phyloP scores from a whole-genome alignment of 2,797 vertebrate genomes.

The Myotis daubentonii region DNA sequence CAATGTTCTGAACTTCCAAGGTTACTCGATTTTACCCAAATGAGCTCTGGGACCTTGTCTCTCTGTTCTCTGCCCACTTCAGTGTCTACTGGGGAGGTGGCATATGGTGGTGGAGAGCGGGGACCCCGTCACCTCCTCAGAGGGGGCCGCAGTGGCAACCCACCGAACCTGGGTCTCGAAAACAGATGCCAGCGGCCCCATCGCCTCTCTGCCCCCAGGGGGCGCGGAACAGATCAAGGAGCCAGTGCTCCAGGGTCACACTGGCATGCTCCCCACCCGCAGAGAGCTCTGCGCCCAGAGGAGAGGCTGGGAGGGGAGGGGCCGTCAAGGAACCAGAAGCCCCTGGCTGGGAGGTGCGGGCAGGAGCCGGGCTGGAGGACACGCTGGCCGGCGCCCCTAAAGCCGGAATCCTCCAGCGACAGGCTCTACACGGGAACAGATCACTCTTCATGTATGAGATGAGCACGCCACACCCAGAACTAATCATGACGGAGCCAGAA shows the following conservation, averaged over 20 bases:
- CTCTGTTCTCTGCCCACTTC: constrained; percentile 70
- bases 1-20: neutral
- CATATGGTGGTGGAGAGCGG: constrained; percentile 56
- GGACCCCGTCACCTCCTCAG: constrained; percentile 67
- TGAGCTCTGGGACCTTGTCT: constrained; percentile 61
- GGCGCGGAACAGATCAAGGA: constrained; percentile 57
- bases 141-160: constrained; percentile 66
- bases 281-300: constrained; percentile 63
- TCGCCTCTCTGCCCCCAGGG: neutral
- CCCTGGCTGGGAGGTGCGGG: constrained; percentile 26
- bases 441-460: constrained; percentile 77
- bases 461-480: constrained; percentile 74
- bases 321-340: constrained; percentile 66
- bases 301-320: constrained; percentile 58
- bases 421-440: constrained; percentile 65
- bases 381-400: constrained; percentile 62
- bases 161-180: constrained; percentile 33
- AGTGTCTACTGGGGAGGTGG: constrained; percentile 67
- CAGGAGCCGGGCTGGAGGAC: constrained; percentile 55
- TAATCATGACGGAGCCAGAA: constrained; percentile 64
- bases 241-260: constrained; percentile 68
- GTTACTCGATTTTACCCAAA: constrained; percentile 67
- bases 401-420: constrained; percentile 74
- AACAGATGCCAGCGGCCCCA: constrained; percentile 35
- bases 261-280: constrained; percentile 59